Evolutionary conservation across 1,140 invertebrate species (phyloP), one percentile per base, ranked within the genome.

Genomic region (Platorchestia sp.): DNA sequence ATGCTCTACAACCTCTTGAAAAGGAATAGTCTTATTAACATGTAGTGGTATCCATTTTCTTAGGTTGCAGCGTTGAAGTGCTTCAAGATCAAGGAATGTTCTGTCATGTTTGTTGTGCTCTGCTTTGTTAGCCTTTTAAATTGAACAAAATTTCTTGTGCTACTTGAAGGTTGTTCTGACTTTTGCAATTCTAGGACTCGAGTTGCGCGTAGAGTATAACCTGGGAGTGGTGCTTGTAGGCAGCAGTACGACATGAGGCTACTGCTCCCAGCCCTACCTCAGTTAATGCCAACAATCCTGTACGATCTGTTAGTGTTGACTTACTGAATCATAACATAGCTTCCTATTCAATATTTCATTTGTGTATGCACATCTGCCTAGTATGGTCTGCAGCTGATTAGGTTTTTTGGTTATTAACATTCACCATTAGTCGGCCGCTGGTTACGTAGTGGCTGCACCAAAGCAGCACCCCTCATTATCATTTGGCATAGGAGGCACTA

Each of bases 401-500:
- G 36, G 59, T 36, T 75, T 51, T 36, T 75, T 89, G 87, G 27
- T 89, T 5, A 16, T 44, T 89, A 42, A 41, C n/a, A 89, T 42
- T 89, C 14, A 89, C 43, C 87, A 22, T 89, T 89, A 89, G 87
- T 41, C 5, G n/a, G 41, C 87, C 87, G 41, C 43, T 89, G 43
- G 86, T 86, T 51, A 19, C 47, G 6, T 51, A 51, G 47, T 51
- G 47, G 59, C 59, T 75, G 59, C 59, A 75, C 59, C 3, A 27
- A 75, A 75, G 36, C 59, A 22, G 59, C 59, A 89, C 41, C 87
- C n/a, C 41, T 86, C 86, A 86, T 5, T 89, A 89, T 75, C 59
- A 89, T 89, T 89, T 89, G 43, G 27, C 87, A 16, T 89, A 89
- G 87, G 27, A 44, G 87, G 59, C 59, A 75, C 43, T 89, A 89